Evolutionary conservation across 2,797 vertebrate species (phyloP).

Genomic region (Onychomys leucogaster): DNA sequence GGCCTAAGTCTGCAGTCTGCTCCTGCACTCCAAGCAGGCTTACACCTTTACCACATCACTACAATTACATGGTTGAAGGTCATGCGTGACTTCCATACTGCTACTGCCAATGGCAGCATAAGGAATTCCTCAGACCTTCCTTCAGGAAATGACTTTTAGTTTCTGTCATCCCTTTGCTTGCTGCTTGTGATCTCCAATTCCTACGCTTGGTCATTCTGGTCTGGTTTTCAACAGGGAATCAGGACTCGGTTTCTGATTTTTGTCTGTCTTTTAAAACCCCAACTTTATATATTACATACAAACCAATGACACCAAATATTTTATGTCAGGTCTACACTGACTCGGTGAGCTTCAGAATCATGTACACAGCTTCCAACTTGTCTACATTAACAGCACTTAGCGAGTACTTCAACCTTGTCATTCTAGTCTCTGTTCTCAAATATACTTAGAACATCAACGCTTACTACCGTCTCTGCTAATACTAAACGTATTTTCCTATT

Average conservation of each 20-base stretch:
- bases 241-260: slow-evolving; percentile 28
- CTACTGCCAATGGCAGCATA: neutral
- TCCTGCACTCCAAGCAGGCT: neutral
- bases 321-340: slow-evolving; percentile 14
- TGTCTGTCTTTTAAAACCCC: neutral
- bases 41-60: neutral
- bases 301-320: slow-evolving; percentile 40
- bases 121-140: neutral
- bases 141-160: slow-evolving; percentile 5
- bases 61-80: neutral
- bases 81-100: neutral
- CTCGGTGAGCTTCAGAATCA: slow-evolving; percentile 38
- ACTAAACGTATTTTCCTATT: neutral
- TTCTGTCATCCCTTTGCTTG: slow-evolving; percentile 3
- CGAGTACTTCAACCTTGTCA: slow-evolving; percentile 24
- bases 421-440: slow-evolving; percentile 34
- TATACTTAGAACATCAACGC: slow-evolving; percentile 10
- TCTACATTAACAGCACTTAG: neutral
- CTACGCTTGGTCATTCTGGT: neutral
- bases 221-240: neutral
- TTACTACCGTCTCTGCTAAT: slow-evolving; percentile 31
- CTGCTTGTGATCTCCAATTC: neutral
- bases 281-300: slow-evolving; percentile 21
- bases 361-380: neutral
- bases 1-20: neutral